These are phyloP conservation scores for Cynopterus brachyotis DNA, from an alignment of 2,113 vertebrate species.

Conservation along the genomic window DNA sequence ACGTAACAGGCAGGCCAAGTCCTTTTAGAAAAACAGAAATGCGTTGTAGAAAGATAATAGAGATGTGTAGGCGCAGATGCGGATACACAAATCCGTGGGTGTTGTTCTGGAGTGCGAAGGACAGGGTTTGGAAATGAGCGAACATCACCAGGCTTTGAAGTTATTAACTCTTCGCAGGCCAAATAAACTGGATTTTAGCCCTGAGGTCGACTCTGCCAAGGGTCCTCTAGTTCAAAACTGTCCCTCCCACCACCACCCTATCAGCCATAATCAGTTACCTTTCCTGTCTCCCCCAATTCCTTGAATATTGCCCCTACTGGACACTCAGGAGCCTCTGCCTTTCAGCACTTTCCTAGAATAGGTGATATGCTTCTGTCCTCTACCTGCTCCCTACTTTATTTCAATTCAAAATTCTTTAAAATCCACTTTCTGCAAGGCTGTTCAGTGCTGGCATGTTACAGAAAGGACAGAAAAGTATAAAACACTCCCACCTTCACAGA, in stretches of 20 bases:
- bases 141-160: background rate
- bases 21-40: constrained; percentile 59
- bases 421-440: background rate
- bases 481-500: background rate
- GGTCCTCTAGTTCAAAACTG: background rate
- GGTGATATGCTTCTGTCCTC: background rate
- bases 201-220: background rate
- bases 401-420: background rate
- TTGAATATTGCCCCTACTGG: background rate
- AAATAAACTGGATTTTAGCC: background rate
- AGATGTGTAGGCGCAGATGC: constrained; percentile 32
- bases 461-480: background rate
- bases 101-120: constrained; percentile 13
- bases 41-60: constrained; percentile 59
- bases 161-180: constrained; percentile 44
- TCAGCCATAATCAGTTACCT: background rate
- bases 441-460: background rate
- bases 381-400: background rate
- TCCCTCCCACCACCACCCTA: background rate
- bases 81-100: constrained; percentile 53
- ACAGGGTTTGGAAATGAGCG: constrained; percentile 28
- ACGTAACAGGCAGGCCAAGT: background rate
- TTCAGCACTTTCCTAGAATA: background rate
- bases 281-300: background rate
- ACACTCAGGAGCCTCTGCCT: background rate